These are phyloP conservation scores for Rhynchopsitta pachyrhyncha DNA, from an alignment of 2,113 vertebrate genomes.

Conservation along the genomic window DNA sequence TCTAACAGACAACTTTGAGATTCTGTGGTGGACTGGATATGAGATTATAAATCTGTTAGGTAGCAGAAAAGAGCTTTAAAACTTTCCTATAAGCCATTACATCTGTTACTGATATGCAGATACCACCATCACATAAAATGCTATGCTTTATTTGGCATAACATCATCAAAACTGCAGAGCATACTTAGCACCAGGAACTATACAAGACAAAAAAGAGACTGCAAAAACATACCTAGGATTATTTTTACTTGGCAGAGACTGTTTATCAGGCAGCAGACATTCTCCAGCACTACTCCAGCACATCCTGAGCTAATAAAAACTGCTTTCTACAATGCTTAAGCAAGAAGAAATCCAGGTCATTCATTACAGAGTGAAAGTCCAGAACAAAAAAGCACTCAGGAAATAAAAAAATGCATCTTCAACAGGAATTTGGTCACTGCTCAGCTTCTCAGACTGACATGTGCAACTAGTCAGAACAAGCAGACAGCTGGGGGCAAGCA, in stretches of 20 bases:
- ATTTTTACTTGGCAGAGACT: neutral
- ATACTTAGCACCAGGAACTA: neutral
- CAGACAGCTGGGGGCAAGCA: neutral
- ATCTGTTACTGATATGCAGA: neutral
- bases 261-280: neutral
- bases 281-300: neutral
- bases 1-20: neutral
- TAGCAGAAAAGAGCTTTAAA: neutral
- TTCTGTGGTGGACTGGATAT: neutral
- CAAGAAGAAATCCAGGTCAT: neutral
- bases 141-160: neutral
- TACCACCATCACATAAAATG: neutral
- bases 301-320: neutral
- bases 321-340: neutral
- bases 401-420: neutral
- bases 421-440: neutral
- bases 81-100: neutral
- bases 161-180: neutral
- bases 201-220: neutral
- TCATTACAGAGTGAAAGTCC: neutral
- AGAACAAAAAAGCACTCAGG: neutral
- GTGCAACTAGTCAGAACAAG: neutral
- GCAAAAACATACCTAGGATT: neutral
- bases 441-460: neutral
- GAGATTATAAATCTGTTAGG: neutral